Evolutionary conservation across 2,113 vertebrate genomes (phyloP).

Genomic region (Recurvirostra avosetta): DNA sequence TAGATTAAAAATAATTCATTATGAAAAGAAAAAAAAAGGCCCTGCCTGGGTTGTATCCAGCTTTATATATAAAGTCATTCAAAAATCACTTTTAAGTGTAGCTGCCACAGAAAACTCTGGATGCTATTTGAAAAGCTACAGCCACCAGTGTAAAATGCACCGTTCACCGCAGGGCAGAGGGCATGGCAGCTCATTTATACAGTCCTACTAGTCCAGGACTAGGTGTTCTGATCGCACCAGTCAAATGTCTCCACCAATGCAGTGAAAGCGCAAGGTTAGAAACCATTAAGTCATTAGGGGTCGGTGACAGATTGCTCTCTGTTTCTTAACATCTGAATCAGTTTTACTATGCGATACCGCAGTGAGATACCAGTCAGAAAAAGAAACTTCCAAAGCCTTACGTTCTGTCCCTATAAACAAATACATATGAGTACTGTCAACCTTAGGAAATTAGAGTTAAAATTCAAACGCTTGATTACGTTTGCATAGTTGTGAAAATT

Average conservation of each 20-base stretch:
- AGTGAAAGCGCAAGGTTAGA: background rate
- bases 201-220: background rate
- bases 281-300: background rate
- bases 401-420: background rate
- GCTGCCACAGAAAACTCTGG: background rate
- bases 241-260: background rate
- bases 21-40: background rate
- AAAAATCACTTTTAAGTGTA: background rate
- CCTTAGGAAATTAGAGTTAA: background rate
- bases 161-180: rapidly evolving
- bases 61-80: background rate
- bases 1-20: background rate
- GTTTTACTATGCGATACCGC: background rate
- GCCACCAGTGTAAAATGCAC: background rate
- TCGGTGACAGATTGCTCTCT: background rate
- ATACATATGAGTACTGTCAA: background rate
- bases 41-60: background rate
- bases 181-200: background rate
- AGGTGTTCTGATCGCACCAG: background rate
- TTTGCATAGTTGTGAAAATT: conserved; percentile 63
- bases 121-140: background rate
- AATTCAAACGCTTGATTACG: conserved; percentile 3
- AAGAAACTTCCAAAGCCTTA: background rate
- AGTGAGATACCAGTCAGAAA: background rate
- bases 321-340: background rate